A percentile compares a stretch with the other conserved stretches of the same genome.
phyloP scores from a whole-genome alignment of 2,888 invertebrate species.

The Salpingus planirostris region DNA sequence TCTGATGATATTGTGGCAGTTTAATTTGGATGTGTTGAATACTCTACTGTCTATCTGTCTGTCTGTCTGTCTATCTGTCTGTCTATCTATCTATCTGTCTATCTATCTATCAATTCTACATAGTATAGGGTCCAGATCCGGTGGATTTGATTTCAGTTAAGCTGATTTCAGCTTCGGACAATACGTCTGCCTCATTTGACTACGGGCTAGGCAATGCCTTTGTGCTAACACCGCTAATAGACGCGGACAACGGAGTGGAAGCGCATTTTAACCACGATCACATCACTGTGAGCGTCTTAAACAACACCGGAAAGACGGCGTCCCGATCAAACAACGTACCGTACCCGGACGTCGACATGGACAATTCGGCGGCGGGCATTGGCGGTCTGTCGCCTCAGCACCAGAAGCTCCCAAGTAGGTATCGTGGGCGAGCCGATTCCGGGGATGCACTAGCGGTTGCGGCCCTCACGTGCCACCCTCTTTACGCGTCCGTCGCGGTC shows the following conservation, averaged over 20 bases:
- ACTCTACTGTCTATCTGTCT: too few relatives aligned
- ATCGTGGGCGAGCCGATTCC: constrained; percentile 20
- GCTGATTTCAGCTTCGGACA: constrained; percentile 52
- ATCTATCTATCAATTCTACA: too few relatives aligned
- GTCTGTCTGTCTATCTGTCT: too few relatives aligned
- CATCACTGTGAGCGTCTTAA: constrained; percentile 40
- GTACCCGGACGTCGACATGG: constrained; percentile 36
- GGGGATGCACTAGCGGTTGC: constrained; percentile 7
- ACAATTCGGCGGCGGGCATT: too few relatives aligned
- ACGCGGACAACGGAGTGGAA: constrained; percentile 46
- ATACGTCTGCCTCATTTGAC: constrained; percentile 47
- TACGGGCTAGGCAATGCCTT: constrained; percentile 47
- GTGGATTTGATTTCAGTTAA: constrained; percentile 48
- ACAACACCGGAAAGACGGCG: constrained; percentile 34
- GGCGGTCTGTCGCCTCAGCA: constrained; percentile 30
- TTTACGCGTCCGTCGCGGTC: too few relatives aligned
- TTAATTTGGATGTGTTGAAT: too few relatives aligned
- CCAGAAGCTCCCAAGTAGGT: constrained; percentile 40
- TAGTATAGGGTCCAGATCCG: constrained; percentile 16
- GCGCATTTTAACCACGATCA: constrained; percentile 44
- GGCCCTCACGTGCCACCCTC: too few relatives aligned
- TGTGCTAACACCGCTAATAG: constrained; percentile 52
- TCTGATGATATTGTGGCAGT: too few relatives aligned
- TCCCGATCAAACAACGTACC: constrained; percentile 27
- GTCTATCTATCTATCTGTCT: too few relatives aligned